phyloP scores from a whole-genome alignment of 1,140 invertebrate genomes.

The Leptinotarsa lineolata region DNA sequence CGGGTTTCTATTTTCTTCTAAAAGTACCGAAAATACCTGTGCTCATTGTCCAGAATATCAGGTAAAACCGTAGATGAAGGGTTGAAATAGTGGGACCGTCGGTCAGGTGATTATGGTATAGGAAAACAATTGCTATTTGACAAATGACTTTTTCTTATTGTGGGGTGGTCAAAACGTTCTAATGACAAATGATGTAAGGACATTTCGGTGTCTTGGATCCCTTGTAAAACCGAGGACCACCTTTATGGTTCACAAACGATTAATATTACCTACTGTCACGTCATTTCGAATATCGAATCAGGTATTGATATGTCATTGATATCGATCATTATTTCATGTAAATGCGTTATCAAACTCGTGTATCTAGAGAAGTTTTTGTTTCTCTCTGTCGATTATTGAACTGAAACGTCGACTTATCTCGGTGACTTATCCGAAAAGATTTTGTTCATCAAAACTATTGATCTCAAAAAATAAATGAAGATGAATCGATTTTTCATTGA shows the following conservation, averaged over 20 bases:
- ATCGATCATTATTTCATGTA: slow-evolving; percentile 27
- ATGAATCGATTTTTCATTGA: too few species aligned
- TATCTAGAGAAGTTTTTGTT: background rate
- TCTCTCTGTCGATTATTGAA: background rate
- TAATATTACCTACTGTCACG: slow-evolving; percentile 46
- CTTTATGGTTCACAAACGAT: slow-evolving; percentile 45
- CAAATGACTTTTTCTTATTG: slow-evolving; percentile 48
- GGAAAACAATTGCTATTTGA: slow-evolving; percentile 48
- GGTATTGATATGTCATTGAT: slow-evolving; percentile 42
- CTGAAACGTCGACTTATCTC: background rate
- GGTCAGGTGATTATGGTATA: slow-evolving; percentile 27
- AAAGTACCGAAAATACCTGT: slow-evolving; percentile 8
- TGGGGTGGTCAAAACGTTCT: slow-evolving; percentile 42
- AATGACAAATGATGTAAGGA: slow-evolving; percentile 50
- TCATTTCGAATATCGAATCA: slow-evolving; percentile 36
- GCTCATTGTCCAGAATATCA: background rate
- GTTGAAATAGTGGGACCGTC: background rate
- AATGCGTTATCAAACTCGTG: slow-evolving; percentile 6
- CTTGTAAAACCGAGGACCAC: slow-evolving; percentile 39
- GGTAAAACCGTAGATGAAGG: slow-evolving; percentile 20
- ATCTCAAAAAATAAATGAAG: too few species aligned
- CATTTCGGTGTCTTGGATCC: slow-evolving; percentile 36
- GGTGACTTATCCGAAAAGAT: too few species aligned
- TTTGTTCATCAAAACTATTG: too few species aligned
- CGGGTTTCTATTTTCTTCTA: background rate